Conservation (phyloP, 2,113 vertebrate genomes). For the Mus pahari region DNA sequence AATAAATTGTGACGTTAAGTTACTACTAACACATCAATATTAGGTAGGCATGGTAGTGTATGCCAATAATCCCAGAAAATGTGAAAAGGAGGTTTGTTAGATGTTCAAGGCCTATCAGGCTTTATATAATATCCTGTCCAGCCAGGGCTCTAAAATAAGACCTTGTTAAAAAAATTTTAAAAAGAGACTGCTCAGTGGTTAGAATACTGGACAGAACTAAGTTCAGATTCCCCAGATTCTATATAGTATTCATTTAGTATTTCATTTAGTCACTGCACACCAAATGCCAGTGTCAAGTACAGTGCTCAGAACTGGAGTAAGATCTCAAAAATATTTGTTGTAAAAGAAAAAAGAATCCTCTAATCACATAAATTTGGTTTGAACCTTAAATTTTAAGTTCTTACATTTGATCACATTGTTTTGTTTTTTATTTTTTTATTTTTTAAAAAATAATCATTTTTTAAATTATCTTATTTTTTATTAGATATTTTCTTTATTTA, state of each 20-base stretch:
- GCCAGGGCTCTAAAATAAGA: neutral
- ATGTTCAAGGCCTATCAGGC: neutral
- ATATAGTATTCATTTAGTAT: no score
- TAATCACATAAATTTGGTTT: slow-evolving; percentile 46
- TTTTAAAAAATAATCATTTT: no score
- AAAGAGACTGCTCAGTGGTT: neutral
- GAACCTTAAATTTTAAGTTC: slow-evolving; percentile 27
- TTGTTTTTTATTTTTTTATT: no score
- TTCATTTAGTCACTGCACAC: slow-evolving; percentile 4
- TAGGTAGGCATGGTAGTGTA: neutral
- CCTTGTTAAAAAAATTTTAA: neutral
- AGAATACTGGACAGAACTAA: neutral
- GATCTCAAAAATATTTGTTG: slow-evolving; percentile 23
- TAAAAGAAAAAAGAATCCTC: slow-evolving; percentile 11
- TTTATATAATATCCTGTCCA: neutral
- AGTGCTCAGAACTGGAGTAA: neutral
- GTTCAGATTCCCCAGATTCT: neutral
- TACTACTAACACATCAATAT: neutral
- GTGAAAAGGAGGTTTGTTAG: neutral
- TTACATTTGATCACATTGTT: neutral
- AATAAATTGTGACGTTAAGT: neutral
- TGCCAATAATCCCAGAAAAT: neutral
- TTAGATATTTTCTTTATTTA: no score
- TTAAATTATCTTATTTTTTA: no score
- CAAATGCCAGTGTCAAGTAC: neutral